A percentile compares a stretch with the other conserved stretches of the same genome.
These are phyloP conservation scores for Sula dactylatra DNA, from an alignment of 2,113 vertebrate genomes.

Conservation along the genomic window DNA sequence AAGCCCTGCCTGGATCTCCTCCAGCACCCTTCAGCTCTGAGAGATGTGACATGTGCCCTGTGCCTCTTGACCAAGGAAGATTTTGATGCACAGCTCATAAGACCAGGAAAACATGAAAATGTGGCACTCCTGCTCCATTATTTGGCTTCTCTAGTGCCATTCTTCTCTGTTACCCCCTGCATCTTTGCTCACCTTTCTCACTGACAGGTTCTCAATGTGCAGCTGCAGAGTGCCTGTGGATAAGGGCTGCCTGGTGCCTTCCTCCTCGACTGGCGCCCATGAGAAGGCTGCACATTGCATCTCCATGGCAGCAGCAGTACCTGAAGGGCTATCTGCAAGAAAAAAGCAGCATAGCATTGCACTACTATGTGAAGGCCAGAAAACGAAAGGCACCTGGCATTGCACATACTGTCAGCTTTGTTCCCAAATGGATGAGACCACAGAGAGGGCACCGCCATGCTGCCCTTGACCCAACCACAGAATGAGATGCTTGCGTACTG, in stretches of 20 bases:
- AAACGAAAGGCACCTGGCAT: not conserved
- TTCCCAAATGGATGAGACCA: not conserved
- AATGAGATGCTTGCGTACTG: not conserved
- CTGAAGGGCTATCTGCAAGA: conserved; percentile 57
- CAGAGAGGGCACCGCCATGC: not conserved
- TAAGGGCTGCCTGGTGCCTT: not conserved
- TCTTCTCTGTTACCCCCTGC: not conserved
- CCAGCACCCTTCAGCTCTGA: not conserved
- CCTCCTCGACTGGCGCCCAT: conserved; percentile 70
- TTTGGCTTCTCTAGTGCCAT: not conserved
- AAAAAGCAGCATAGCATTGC: not conserved
- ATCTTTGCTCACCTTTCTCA: conserved; percentile 78
- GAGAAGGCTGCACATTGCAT: conserved; percentile 83
- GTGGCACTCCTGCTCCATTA: not conserved
- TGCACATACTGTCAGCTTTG: not conserved
- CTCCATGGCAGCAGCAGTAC: conserved; percentile 68
- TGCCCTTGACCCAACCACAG: not conserved
- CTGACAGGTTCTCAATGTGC: conserved; percentile 76
- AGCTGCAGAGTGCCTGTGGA: conserved; percentile 70
- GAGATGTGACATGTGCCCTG: not conserved
- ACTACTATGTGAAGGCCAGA: not conserved
- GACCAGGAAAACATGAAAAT: not conserved
- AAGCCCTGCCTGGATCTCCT: not conserved
- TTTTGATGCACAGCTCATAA: not conserved
- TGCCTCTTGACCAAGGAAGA: not conserved